A percentile compares a stretch with the other conserved stretches of the same genome.
phyloP scores from a whole-genome alignment of 2,113 vertebrate species.

The Xerus inauris region DNA sequence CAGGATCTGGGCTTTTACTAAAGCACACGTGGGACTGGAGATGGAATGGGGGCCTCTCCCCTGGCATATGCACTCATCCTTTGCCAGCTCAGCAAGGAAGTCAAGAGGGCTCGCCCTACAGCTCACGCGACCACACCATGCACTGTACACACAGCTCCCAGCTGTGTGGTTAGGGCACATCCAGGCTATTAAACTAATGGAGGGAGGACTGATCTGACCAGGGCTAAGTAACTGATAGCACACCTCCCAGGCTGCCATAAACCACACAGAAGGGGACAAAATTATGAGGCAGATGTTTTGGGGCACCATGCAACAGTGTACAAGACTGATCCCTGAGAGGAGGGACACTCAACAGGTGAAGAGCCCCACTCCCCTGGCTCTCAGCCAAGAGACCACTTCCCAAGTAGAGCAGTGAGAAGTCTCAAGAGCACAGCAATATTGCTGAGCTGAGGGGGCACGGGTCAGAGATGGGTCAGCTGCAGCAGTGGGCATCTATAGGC shows the following conservation, averaged over 20 bases:
- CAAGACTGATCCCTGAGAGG: background rate
- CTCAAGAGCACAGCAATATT: background rate
- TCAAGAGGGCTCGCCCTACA: no score
- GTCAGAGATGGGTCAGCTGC: background rate
- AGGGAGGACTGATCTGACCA: background rate
- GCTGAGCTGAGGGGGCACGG: background rate
- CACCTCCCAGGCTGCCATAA: background rate
- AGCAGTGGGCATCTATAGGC: no score
- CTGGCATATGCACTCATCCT: background rate
- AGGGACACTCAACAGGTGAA: background rate
- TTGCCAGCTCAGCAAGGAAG: background rate
- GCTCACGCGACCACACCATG: background rate
- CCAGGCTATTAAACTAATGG: background rate
- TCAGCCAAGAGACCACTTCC: background rate
- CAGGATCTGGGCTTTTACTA: background rate
- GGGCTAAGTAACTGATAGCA: background rate
- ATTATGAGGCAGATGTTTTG: background rate
- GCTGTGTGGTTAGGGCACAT: background rate
- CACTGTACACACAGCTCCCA: background rate
- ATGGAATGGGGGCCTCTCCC: background rate
- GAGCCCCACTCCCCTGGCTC: background rate
- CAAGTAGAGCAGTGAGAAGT: fast-evolving
- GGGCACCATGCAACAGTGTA: background rate
- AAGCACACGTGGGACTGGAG: background rate
- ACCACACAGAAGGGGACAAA: background rate